Conservation (phyloP, 2,797 vertebrate species). For the Clamator glandarius region DNA sequence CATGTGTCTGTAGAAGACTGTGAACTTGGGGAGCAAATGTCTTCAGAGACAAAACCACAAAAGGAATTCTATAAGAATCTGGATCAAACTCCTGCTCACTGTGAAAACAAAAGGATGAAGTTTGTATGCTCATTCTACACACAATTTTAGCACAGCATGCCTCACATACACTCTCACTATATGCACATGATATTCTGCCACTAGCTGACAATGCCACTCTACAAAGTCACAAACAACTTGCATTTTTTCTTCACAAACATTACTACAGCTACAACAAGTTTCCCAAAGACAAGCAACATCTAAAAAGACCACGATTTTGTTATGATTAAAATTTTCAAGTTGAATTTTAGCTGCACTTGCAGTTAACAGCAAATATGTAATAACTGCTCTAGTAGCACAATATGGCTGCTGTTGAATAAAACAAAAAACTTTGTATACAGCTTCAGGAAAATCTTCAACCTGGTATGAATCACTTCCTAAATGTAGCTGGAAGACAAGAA, state of each 20-base stretch:
- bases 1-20: constrained; percentile 91
- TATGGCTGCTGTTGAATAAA: background rate
- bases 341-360: background rate
- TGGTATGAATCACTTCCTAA: background rate
- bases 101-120: constrained; percentile 6
- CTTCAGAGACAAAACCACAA: constrained; percentile 91
- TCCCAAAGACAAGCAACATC: background rate
- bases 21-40: constrained; percentile 92
- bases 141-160: background rate
- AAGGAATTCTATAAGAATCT: constrained; percentile 92
- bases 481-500: background rate
- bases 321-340: background rate
- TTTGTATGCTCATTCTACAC: background rate
- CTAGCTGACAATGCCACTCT: background rate
- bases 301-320: background rate
- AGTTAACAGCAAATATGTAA: background rate
- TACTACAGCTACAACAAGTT: background rate
- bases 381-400: background rate
- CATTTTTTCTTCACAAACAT: background rate
- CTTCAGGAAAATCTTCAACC: background rate
- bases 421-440: background rate
- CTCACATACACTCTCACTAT: background rate
- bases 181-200: background rate
- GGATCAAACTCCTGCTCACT: constrained; percentile 97
- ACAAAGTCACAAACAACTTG: background rate